Evolutionary conservation across 2,113 vertebrate species (phyloP).

Genomic region (Sinocyclocheilus maitianheensis): DNA sequence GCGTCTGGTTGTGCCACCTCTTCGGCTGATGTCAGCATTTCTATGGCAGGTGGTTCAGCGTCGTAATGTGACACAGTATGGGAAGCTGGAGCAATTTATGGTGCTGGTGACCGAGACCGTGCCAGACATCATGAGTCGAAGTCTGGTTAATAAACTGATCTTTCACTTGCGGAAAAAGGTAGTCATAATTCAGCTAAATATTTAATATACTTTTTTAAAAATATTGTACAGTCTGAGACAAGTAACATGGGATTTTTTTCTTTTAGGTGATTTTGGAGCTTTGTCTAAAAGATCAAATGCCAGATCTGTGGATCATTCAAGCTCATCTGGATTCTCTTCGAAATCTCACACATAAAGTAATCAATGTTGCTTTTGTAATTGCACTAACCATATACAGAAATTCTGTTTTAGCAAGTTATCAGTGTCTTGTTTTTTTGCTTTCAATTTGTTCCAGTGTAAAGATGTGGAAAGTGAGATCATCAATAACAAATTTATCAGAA

Average conservation of each 20-base stretch:
- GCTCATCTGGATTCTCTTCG: constrained; percentile 55
- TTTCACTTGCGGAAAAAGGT: constrained; percentile 75
- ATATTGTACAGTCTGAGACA: neutral
- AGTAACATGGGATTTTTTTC: neutral
- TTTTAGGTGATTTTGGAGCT: constrained; percentile 57
- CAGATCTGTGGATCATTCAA: constrained; percentile 54
- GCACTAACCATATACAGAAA: neutral
- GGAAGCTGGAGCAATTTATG: constrained; percentile 69
- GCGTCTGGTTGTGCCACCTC: constrained; percentile 56
- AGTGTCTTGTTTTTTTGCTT: neutral
- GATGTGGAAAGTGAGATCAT: constrained; percentile 55
- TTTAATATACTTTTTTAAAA: neutral
- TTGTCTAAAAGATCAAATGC: constrained; percentile 48
- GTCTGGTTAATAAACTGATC: constrained; percentile 71
- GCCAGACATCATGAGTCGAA: constrained; percentile 70
- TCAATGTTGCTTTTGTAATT: neutral
- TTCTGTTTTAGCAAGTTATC: neutral
- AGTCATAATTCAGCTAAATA: neutral
- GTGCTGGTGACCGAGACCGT: constrained; percentile 60
- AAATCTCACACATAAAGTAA: constrained; percentile 52
- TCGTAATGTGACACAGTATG: constrained; percentile 62
- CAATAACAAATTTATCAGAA: constrained; percentile 53
- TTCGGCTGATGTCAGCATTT: constrained; percentile 68
- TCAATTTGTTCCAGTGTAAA: constrained; percentile 40
- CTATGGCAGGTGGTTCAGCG: constrained; percentile 67